phyloP scores from a whole-genome alignment of 2,888 invertebrate species.

The Tyria jacobaeae region DNA sequence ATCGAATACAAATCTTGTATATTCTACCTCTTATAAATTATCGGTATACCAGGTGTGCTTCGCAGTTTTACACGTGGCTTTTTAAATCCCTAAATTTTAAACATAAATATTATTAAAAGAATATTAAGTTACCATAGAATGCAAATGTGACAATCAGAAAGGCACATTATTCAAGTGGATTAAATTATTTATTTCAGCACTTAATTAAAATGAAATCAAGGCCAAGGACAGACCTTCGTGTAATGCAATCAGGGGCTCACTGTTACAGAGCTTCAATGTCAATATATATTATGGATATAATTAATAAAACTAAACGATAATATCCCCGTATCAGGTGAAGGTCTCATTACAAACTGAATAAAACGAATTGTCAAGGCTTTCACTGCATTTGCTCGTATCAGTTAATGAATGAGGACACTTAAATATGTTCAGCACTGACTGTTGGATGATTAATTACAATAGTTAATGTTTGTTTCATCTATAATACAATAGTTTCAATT shows the following conservation, averaged over 20 bases:
- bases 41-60: no score
- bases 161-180: conserved; percentile 32
- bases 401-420: conserved; percentile 1
- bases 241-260: not conserved
- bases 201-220: not conserved
- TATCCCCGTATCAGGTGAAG: conserved; percentile 36
- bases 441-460: not conserved
- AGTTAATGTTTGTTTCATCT: not conserved
- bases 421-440: not conserved
- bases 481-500: not conserved
- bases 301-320: conserved; percentile 41
- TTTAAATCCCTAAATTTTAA: no score
- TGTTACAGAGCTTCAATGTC: conserved; percentile 5
- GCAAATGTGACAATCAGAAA: not conserved
- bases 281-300: conserved; percentile 21
- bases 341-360: conserved; percentile 18
- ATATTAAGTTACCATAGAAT: not conserved
- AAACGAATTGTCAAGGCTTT: conserved; percentile 38
- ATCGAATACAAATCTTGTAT: no score
- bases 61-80: no score
- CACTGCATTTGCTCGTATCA: not conserved
- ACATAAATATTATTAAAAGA: no score
- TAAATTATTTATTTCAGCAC: conserved; percentile 19
- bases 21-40: no score
- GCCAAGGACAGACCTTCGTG: conserved; percentile 19